Base-by-base conservation (phyloP, 1,140 invertebrate genomes). In the Riptortus pedestris region DNA sequence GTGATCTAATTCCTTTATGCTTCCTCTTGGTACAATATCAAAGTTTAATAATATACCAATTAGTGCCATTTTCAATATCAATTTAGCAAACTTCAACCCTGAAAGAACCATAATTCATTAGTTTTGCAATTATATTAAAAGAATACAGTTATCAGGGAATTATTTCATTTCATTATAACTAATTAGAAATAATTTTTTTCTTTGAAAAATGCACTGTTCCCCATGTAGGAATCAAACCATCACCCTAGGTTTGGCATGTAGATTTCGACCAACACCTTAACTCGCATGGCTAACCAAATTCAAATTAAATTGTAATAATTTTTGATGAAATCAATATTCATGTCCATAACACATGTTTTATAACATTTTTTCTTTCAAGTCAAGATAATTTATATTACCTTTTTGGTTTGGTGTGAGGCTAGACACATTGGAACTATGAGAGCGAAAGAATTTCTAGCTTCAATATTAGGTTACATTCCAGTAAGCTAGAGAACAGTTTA, bases 1-100 rank as follows among this genome's bases (percentile, higher is more conserved):
- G 3, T 52, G 27, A 5, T 57, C 11, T 3, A 64, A 26, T 11
- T 4, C 26, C 16, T 18, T 28, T 12, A 57, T 18, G n/a, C n/a
- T 24, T 1, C 47, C 62, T 52, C 28, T 12, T 0, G 62, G 29
- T 22, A 9, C 1, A 7, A 64, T 29, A 20, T 57, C 62, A 38
- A 55, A 64, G 14, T 57, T 28, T 14, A 52, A 9, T 31, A 64
- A 12, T 7, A 64, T 38, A 20, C 51, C 7, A 16, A 38, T 27
- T 24, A 64, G 24, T 0, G 47, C 62, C n/a, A 26, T 31, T 27
- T 64, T 64, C 47, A 64, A 29, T 14, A 57, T 57, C 12, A 64
- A 24, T n/a, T 57, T 31, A 9, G 62, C 16, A 2, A 64, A 52
- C 24, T 57, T 28, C 24, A 12, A 14, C 18, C 45, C 62, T 64